Conservation (phyloP, 1,140 invertebrate species). For the Chironomus striatipennis region DNA sequence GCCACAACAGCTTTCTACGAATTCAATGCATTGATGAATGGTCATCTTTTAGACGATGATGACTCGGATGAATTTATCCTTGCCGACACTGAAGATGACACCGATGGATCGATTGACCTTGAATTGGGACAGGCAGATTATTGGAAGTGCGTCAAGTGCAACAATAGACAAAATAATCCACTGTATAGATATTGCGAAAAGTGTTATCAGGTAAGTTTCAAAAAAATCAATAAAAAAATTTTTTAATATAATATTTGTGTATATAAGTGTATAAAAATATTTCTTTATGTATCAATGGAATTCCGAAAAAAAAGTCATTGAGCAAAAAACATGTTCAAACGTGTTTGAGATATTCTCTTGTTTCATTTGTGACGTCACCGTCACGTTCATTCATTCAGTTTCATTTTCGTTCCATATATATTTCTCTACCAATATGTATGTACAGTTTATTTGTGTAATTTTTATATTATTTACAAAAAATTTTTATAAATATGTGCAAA, state of each 20-base stretch:
- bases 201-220: constrained; percentile 49
- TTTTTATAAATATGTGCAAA: not conserved
- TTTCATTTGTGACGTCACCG: not conserved
- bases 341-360: constrained; percentile 3
- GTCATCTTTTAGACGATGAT: constrained; percentile 33
- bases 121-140: constrained; percentile 49
- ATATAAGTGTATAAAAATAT: constrained; percentile 20
- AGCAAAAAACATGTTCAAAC: not conserved
- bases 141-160: constrained; percentile 53
- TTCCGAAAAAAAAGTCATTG: not conserved
- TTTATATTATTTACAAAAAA: not conserved
- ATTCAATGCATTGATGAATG: constrained; percentile 22
- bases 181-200: constrained; percentile 55
- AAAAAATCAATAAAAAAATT: not conserved
- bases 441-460: not conserved
- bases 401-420: not conserved
- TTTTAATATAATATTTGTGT: no score
- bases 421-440: not conserved
- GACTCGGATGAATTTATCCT: constrained; percentile 38
- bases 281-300: not conserved
- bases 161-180: constrained; percentile 50
- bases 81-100: constrained; percentile 46
- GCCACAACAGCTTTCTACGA: constrained; percentile 4
- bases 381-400: not conserved
- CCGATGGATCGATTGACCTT: constrained; percentile 42